These are phyloP conservation scores for Lethenteron reissneri DNA, from an alignment of 2,113 vertebrate species.

Conservation along the genomic window DNA sequence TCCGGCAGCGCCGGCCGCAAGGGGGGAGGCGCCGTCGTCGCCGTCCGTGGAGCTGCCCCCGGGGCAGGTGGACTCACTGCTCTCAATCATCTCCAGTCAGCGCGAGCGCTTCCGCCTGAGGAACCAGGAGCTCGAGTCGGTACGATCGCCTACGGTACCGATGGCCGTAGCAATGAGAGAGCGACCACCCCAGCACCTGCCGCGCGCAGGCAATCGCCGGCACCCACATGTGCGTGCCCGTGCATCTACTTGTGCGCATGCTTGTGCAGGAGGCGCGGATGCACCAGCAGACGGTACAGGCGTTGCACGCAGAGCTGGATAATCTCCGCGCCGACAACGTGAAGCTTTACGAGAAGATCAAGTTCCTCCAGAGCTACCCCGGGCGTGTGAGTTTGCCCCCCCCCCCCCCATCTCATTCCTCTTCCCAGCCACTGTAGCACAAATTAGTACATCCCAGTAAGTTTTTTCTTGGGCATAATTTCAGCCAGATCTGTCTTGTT, in stretches of 20 bases:
- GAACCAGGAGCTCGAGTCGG: slow-evolving; percentile 80
- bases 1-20: no score
- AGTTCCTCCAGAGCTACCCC: slow-evolving; percentile 83
- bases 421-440: not conserved
- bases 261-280: slow-evolving; percentile 41
- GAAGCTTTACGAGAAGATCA: slow-evolving; percentile 95
- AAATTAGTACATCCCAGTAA: no score
- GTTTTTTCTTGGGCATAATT: no score
- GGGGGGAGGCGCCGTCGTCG: slow-evolving; percentile 1
- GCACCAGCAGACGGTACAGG: slow-evolving; percentile 69
- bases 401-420: not conserved
- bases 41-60: slow-evolving; percentile 35
- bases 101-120: slow-evolving; percentile 69
- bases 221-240: no score
- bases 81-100: slow-evolving; percentile 95
- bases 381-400: slow-evolving; percentile 31
- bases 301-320: slow-evolving; percentile 74
- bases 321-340: slow-evolving; percentile 84
- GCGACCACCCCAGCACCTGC: no score
- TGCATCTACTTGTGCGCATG: no score
- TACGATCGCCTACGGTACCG: slow-evolving; percentile 16
- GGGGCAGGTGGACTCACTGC: slow-evolving; percentile 66
- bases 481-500: no score
- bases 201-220: no score
- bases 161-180: no score